Evolutionary conservation across 1,140 invertebrate species (phyloP).

Genomic region (Matsumurasca onukii): DNA sequence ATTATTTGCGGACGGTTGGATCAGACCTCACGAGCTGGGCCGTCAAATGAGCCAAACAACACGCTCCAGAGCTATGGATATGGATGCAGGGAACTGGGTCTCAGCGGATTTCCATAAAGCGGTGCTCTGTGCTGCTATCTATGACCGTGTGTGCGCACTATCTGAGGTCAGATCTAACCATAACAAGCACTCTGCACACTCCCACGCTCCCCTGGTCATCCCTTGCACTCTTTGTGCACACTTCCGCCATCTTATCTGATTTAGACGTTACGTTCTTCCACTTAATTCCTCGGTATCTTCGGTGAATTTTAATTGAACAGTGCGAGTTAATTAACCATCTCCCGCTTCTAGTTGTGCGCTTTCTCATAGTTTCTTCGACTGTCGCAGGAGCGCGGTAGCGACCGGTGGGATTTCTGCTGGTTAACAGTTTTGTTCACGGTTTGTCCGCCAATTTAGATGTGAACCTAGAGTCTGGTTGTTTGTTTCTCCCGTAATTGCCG

Average conservation of each 20-base stretch:
- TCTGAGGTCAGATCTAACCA: slow-evolving; percentile 11
- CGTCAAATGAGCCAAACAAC: too few species aligned
- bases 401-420: too few species aligned
- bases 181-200: slow-evolving; percentile 3
- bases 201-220: slow-evolving; percentile 22
- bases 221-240: slow-evolving; percentile 16
- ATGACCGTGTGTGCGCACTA: slow-evolving; percentile 3
- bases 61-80: too few species aligned
- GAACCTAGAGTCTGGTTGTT: too few species aligned
- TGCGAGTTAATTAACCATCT: background rate
- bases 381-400: too few species aligned
- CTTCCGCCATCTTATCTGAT: slow-evolving; percentile 20
- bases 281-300: background rate
- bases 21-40: too few species aligned
- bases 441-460: too few species aligned
- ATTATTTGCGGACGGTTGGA: too few species aligned
- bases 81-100: slow-evolving; percentile 10
- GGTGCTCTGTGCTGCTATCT: background rate
- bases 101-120: slow-evolving; percentile 6
- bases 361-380: background rate
- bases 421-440: too few species aligned
- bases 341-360: background rate
- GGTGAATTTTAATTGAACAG: slow-evolving; percentile 8
- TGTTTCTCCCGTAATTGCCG: too few species aligned
- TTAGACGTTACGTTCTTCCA: slow-evolving; percentile 9